Conservation (phyloP, 2,797 vertebrate genomes). For the Malacoctenus gilli region DNA sequence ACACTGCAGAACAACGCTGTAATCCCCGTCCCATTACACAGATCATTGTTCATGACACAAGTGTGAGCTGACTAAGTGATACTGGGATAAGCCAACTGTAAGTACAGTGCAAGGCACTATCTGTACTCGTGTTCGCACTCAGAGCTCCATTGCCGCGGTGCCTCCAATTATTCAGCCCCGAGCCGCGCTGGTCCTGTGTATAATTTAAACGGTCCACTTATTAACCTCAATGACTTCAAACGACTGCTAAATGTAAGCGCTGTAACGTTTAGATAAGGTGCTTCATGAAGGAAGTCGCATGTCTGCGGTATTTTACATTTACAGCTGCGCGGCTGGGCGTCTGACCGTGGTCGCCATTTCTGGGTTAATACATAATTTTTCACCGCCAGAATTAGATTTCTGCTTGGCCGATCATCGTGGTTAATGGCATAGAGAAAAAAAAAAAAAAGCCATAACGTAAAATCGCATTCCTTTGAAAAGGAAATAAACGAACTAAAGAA, state of each 20-base stretch:
- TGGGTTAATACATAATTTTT: slow-evolving; percentile 36
- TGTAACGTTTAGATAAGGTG: slow-evolving; percentile 45
- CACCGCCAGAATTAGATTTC: slow-evolving; percentile 35
- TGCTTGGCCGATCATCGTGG: slow-evolving; percentile 8
- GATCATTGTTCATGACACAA: slow-evolving; percentile 8
- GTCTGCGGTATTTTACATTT: slow-evolving; percentile 43
- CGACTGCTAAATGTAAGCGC: slow-evolving; percentile 17
- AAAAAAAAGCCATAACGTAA: slow-evolving; percentile 1
- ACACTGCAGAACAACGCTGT: neutral
- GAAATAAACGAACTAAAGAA: slow-evolving; percentile 25
- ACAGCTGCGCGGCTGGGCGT: slow-evolving; percentile 18
- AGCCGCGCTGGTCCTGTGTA: neutral
- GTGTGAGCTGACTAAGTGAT: neutral
- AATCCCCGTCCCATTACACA: slow-evolving; percentile 1
- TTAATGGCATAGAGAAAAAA: slow-evolving; percentile 25
- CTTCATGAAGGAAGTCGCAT: slow-evolving; percentile 19
- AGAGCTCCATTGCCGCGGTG: slow-evolving; percentile 10
- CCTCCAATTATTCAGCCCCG: neutral
- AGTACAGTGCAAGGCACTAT: neutral
- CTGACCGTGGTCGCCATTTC: slow-evolving; percentile 43
- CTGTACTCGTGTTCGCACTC: neutral
- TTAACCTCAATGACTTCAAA: slow-evolving; percentile 33
- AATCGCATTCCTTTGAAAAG: neutral
- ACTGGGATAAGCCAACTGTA: neutral
- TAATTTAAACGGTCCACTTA: slow-evolving; percentile 27